Evolutionary conservation across 2,888 invertebrate species (phyloP), one percentile per base, ranked within the genome.

Genomic region (Xylophagus ater): DNA sequence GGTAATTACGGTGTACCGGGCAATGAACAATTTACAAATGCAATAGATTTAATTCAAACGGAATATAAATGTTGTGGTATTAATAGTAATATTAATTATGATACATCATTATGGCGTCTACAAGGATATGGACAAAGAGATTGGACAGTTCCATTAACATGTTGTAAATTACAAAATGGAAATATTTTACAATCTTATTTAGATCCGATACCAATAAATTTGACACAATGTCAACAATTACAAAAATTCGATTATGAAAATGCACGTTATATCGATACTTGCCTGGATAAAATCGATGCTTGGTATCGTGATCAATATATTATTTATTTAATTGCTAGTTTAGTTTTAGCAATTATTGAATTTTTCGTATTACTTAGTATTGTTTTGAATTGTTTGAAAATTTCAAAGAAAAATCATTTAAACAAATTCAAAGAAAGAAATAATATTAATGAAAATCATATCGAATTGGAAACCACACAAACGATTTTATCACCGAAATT

Each of bases 281-380:
- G 85, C 49, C 62, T 78, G 30, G 70, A 68, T 20, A 71, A 71
- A 56, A 61, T 86, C 39, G 81, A 84, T 58, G 72, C 73, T 42
- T 85, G 85, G 85, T 81, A 81, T 54, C 73, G 80, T 40, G 73
- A 81, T 42, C 85, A 85, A 49, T 82, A 81, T 50, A 58, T 78
- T 18, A 65, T 80, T 24, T 73, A 85, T 49, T 68, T 85, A 52
- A 68, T 71, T 4, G 71, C 74, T 14, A 72, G 81, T 14, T 67
- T 85, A 37, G 65, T 76, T 3, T 65, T 80, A 14, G 77, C 81
- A 1, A 57, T 83, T n/a, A 71, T 84, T 32, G 84, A 85, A 59
- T 73, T 85, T 41, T 72, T 73, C 34, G 77, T 82, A 1, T 66
- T 85, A 5, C 62, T 84, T 4, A 76, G 76, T 54, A 79, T 81